Conservation (phyloP, 2,888 invertebrate genomes). For the Cinara cedri region DNA sequence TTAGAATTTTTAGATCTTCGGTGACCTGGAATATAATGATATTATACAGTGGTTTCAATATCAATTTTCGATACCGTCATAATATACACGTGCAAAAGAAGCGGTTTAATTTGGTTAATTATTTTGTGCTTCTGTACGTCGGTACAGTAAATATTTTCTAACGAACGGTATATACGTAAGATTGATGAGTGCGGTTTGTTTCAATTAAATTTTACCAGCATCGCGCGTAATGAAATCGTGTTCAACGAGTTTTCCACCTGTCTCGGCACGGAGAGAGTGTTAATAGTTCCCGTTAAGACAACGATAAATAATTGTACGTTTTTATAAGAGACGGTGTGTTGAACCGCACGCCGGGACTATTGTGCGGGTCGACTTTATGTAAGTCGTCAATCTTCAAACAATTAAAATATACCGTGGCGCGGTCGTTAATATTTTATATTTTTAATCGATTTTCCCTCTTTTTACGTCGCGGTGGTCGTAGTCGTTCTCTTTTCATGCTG, state of each 20-base stretch:
- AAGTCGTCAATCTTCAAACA: neutral
- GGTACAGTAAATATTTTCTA: neutral
- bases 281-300: neutral
- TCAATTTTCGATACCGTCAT: no score
- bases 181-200: slow-evolving; percentile 1
- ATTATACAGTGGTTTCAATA: no score
- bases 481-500: neutral
- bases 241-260: neutral
- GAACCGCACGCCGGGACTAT: neutral
- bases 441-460: neutral
- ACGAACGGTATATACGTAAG: neutral
- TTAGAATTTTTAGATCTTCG: no score
- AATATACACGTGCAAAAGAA: no score
- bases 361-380: neutral
- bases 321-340: neutral
- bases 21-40: no score
- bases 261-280: neutral
- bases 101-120: no score
- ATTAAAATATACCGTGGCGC: neutral
- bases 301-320: neutral
- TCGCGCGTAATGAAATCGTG: neutral
- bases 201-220: neutral
- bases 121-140: neutral
- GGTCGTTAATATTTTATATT: no score
- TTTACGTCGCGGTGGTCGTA: neutral